Base-by-base conservation (phyloP, 2,888 invertebrate genomes). In the Ischnus inquisitorius region DNA sequence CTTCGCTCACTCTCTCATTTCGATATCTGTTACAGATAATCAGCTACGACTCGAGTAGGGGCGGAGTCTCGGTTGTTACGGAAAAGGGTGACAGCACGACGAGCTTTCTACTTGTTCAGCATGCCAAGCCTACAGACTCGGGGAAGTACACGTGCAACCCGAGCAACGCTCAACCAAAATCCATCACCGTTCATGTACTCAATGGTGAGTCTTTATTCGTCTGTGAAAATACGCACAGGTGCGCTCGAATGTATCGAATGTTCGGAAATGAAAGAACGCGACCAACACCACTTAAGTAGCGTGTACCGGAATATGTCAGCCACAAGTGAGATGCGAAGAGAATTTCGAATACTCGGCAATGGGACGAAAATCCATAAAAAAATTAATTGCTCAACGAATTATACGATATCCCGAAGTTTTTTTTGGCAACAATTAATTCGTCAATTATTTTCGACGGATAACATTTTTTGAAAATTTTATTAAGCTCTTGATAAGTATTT, bases 111-210 rank as follows among this genome's bases (percentile, higher is more conserved):
- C 95, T 98, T 90, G 97, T 98, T 91, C 97, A 98, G 94, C 96
- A 96, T 93, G 98, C 98, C 76, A 95, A 96, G 92, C 97, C 97
- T 80, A 95, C 97, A 69, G 98, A 98, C 94, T 97, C 97, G 74
- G 98, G 98, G 90, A 97, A 96, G 92, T 98, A 98, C 94, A 97
- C 97, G 94, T 98, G 98, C 94, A 97, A 97, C 95, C 98, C 98
- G 91, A 98, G 98, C 94, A 98, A 98, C 94, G 97, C 98, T 88
- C 97, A 97, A 94, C 95, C 97, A 82, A 98, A 97, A 94, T 97
- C 97, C 94, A 97, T 98, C 90, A 97, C 97, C 87, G 98, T 98
- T 86, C 98, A 98, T 94, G 98, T 98, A 91, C 96, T 98, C 90
- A 98, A 98, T 95, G 98, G 98, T 98, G 95, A 96, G 96, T 90